Evolutionary conservation across 2,797 vertebrate species (phyloP).

Genomic region (Naso thynnoides): DNA sequence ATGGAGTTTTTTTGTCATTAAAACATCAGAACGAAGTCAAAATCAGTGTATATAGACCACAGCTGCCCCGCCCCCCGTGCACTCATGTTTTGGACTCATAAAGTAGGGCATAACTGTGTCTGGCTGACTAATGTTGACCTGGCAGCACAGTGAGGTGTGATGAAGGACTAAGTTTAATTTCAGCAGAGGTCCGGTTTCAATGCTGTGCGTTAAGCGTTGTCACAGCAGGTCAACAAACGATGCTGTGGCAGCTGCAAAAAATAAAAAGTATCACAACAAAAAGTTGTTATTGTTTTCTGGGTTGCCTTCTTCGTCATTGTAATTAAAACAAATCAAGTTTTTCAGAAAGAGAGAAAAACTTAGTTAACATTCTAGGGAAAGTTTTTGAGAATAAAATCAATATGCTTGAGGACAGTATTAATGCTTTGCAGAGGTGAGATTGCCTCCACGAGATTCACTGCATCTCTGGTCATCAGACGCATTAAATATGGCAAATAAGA

Average conservation of each 20-base stretch:
- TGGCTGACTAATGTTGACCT: conserved; percentile 65
- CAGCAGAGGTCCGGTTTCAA: conserved; percentile 56
- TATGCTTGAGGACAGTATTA: conserved; percentile 2
- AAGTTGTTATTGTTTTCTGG: background rate
- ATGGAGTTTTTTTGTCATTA: background rate
- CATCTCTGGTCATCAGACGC: conserved; percentile 16
- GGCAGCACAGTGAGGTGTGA: conserved; percentile 48
- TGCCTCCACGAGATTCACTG: background rate
- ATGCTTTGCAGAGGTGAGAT: background rate
- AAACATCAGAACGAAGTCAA: conserved; percentile 14
- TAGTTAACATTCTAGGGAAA: too few species aligned
- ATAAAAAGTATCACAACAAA: background rate
- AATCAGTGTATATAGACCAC: background rate
- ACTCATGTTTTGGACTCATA: conserved; percentile 44
- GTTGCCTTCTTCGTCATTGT: background rate
- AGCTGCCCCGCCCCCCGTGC: conserved; percentile 28
- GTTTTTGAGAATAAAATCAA: background rate
- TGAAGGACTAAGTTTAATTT: conserved; percentile 57
- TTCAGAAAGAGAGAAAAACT: background rate
- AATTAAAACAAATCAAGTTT: background rate
- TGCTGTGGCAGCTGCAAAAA: background rate
- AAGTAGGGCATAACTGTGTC: conserved; percentile 68
- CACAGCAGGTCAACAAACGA: conserved; percentile 28
- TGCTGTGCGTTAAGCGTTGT: background rate
- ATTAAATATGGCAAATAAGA: background rate